Percentiles rank a stretch among this genome's conserved stretches.
phyloP scores from a whole-genome alignment of 2,113 vertebrate genomes.

The Helogale parvula region DNA sequence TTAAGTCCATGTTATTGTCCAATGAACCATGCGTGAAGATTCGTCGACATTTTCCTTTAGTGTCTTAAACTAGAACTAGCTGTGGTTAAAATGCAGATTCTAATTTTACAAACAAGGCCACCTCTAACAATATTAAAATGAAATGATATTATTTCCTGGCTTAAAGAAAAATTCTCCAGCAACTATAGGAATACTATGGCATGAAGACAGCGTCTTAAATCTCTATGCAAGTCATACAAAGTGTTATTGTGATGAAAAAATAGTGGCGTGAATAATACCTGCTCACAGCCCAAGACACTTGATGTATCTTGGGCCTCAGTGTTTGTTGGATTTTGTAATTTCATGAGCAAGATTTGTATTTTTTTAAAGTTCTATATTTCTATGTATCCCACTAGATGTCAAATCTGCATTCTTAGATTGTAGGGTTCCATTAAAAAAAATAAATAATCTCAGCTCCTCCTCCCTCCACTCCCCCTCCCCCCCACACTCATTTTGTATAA shows the following conservation, averaged over 20 bases:
- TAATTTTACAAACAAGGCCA: constrained; percentile 61
- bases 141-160: constrained; percentile 61
- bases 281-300: constrained; percentile 59
- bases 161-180: constrained; percentile 72
- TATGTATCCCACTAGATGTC: constrained; percentile 70
- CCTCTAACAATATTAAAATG: constrained; percentile 71
- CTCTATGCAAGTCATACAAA: constrained; percentile 66
- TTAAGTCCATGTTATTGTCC: constrained; percentile 21
- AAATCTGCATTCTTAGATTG: constrained; percentile 85
- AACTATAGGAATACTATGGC: constrained; percentile 38
- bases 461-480: constrained; percentile 66
- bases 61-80: constrained; percentile 57
- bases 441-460: constrained; percentile 84
- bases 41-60: constrained; percentile 30
- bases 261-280: constrained; percentile 67
- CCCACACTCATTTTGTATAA: constrained; percentile 88
- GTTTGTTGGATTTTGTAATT: constrained; percentile 79
- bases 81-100: constrained; percentile 68
- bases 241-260: constrained; percentile 73
- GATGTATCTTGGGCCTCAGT: constrained; percentile 61
- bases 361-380: constrained; percentile 78
- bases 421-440: constrained; percentile 87
- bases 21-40: not conserved
- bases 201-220: constrained; percentile 76
- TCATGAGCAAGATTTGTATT: constrained; percentile 76